Evolutionary conservation across 2,113 vertebrate genomes (phyloP), one percentile per base, ranked within the genome.

Genomic region (Sclerurus mexicanus): DNA sequence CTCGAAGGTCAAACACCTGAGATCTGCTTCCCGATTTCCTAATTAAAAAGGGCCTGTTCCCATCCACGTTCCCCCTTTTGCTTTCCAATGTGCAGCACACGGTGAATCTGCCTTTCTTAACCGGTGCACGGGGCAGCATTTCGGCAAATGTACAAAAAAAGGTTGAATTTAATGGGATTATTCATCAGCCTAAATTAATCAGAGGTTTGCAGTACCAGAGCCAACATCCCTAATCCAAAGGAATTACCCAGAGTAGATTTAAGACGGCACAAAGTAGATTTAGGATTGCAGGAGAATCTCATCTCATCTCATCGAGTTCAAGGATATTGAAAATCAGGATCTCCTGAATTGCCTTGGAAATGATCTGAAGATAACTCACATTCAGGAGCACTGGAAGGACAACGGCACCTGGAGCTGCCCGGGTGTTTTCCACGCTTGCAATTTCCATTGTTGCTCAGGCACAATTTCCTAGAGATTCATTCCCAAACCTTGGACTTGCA

Each of bases 401-500:
- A 35, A 99, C 96, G 22, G 98, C 97, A 89, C 98, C 97, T 8
- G 98, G 98, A 19, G 97, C 95, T 8, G 97, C 91, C 98, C 98
- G 98, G 2, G 97, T 98, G 90, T 97, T 99, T 75, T 98, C 97
- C 12, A 95, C 98, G 88, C 98, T 94, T 72, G 96, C 97, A 63
- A 98, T 98, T 50, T 97, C 98, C 17, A 98, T 86, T 4, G 96
- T 98, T 64, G 98, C 98, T 14, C 97, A 98, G 72, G 98, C 97
- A 90, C 96, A 97, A 90, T 98, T 98, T 74, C 98, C 98, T 12
- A 98, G 98, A 7, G 95, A 95, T 82, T 95, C 97, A 63, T 98
- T 98, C 0, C 98, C 98, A 98, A 98, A 96, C 98, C 98, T 96
- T 98, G 99, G 74, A 98, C 98, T 97, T 97, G 97, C 78, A 98